Evolutionary conservation across 1,140 invertebrate species (phyloP).

Genomic region (Pseudoatta argentina): DNA sequence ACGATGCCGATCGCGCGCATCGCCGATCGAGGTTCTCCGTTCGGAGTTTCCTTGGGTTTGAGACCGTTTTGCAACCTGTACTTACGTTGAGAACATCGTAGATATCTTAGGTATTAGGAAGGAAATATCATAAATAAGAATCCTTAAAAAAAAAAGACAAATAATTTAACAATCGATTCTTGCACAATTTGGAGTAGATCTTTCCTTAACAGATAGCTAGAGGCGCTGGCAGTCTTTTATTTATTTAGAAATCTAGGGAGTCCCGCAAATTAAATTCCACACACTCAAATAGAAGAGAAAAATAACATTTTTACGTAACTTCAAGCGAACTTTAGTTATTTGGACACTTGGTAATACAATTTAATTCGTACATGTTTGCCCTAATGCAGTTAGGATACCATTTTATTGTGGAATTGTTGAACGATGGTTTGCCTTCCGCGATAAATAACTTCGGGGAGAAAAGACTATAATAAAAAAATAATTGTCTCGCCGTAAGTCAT

Average conservation of each 20-base stretch:
- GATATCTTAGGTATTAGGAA: neutral
- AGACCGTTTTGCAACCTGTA: constrained; percentile 13
- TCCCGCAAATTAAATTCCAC: constrained; percentile 2
- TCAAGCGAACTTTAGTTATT: neutral
- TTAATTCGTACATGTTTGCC: neutral
- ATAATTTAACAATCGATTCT: neutral
- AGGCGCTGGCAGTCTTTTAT: neutral
- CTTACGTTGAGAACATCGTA: neutral
- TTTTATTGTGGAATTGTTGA: neutral
- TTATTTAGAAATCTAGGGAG: constrained; percentile 7
- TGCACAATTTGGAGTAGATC: neutral
- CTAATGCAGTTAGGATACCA: neutral
- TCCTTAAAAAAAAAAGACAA: neutral
- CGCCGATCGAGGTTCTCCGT: constrained; percentile 34
- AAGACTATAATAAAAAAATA: neutral
- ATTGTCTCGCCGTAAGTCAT: constrained; percentile 14
- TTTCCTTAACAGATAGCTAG: neutral
- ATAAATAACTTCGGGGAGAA: neutral
- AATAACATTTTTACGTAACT: constrained; percentile 29
- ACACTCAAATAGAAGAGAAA: constrained; percentile 1
- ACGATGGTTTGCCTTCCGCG: neutral
- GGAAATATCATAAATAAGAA: neutral
- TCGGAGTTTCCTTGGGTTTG: neutral
- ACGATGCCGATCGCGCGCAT: constrained; percentile 67
- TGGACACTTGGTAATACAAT: constrained; percentile 7